Base-by-base conservation (phyloP, 2,888 invertebrate genomes). In the Rhagophthalmus giganteus region DNA sequence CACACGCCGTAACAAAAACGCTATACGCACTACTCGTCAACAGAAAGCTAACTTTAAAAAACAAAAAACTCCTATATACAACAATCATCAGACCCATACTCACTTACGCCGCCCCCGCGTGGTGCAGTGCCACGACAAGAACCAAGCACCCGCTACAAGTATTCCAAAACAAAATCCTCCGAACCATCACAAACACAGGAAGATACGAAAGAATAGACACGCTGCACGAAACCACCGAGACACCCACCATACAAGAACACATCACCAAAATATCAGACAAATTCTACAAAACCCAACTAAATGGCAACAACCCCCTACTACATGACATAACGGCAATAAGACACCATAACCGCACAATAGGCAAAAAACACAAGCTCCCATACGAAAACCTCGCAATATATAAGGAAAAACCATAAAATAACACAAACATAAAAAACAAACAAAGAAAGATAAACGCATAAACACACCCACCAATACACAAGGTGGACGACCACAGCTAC, bases 41-140 rank as follows among this genome's bases (percentile, higher is more conserved):
- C 12, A 54, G 20, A 14, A 6, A 15, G 13, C 40, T 47, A n/a
- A 15, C 1, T 1, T 15, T n/a, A 10, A 50, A 56, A 35, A 59
- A 60, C 32, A 63, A 64, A 49, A 33, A 40, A 20, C 37, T 60
- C 1, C 12, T 64, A 2, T 64, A 67, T 32, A 66, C 58, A 11
- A 35, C 53, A 4, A 50, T 62, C 7, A 58, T 65, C 0, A 39
- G 57, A 16, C 62, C 64, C 8, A 35, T 54, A 2, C 16, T 64
- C 1, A 50, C 55, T 8, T 66, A 65, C 33, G 64, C 62, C 1
- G 55, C 60, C 7, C 64, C 65, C 24, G 56, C 58, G 0, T 64
- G 62, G 62, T 59, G 61, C 28, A 46, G 47, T 10, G 45, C 52
- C 8, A 40, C 59, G 2, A 28, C 24, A 3, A 50, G 51, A 2